Base-by-base conservation (phyloP, 2,113 vertebrate species). In the Felis catus region DNA sequence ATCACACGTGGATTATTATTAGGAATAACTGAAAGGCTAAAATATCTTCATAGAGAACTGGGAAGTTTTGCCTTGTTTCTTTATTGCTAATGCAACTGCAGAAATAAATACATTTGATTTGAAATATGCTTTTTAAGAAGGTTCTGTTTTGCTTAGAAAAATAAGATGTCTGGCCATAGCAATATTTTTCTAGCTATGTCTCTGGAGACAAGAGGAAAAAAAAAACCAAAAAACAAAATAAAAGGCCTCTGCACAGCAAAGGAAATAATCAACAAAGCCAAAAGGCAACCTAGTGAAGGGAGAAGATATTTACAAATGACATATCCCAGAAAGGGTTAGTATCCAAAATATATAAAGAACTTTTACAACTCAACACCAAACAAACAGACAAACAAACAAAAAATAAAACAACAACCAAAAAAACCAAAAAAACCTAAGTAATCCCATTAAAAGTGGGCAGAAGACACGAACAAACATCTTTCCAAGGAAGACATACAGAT, bases 91-190 rank as follows among this genome's bases (percentile, higher is more conserved):
- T 7, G 39, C n/a, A 27, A 36, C 13, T 31, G 33, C 9, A 3
- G 6, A 53, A 68, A 83, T 25, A 89, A 45, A 91, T 27, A 74
- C 36, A 51, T 73, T 91, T 86, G 48, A 86, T 86, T 63, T 74
- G 66, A 82, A 91, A 73, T 61, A n/a, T n/a, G n/a, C 71, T 85
- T 94, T 91, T 80, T 18, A 86, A 58, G 25, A 65, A 12, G 53
- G 18, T 85, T 92, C 23, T 71, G 21, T 23, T 53, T 96, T 91
- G 18, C 48, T 97, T 68, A 33, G 41, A 87, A 79, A 96, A 94
- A 51, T 86, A 33, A 61, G 78, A 58, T 61, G 19, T 71, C 74
- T 78, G 74, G 41, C 74, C 41, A 31, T 31, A 18, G 27, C 27
- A 78, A 78, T 14, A 31, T 48, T 78, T 48, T 31, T 18, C 74